Percentiles rank a stretch among this genome's conserved stretches.
Evolutionary conservation across 2,113 vertebrate genomes (phyloP).

Genomic region (Ceyx margarethae): DNA sequence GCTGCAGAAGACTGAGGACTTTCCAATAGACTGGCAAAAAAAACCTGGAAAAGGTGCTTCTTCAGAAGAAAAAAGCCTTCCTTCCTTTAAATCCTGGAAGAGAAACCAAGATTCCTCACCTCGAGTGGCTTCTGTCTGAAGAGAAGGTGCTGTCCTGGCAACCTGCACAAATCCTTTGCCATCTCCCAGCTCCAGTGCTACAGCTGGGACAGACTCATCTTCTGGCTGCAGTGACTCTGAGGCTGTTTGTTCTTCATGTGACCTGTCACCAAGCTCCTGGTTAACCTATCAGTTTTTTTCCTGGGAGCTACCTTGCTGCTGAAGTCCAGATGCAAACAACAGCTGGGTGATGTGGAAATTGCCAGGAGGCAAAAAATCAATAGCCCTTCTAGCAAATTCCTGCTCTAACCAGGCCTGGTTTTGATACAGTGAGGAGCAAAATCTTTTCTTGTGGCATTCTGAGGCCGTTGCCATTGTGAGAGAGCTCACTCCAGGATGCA

Average conservation of each 20-base stretch:
- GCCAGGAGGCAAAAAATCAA: background rate
- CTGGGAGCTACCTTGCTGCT: background rate
- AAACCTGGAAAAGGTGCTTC: background rate
- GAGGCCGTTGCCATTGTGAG: background rate
- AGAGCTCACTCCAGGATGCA: background rate
- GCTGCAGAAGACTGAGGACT: background rate
- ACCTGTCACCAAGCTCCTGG: background rate
- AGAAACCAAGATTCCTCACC: background rate
- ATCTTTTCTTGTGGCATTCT: background rate
- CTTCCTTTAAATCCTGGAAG: background rate
- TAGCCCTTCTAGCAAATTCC: background rate
- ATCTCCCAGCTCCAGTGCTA: background rate
- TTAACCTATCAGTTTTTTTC: conserved; percentile 20
- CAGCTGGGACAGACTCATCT: background rate
- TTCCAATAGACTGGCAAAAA: background rate
- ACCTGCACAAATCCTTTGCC: background rate
- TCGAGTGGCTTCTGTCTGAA: background rate
- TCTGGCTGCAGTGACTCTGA: background rate
- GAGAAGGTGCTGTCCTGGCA: background rate
- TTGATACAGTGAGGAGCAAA: background rate
- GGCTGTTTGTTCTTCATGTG: background rate
- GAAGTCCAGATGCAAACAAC: conserved; percentile 18
- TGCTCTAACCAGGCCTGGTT: background rate
- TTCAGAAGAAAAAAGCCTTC: background rate
- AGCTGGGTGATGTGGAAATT: background rate